Conservation (phyloP, 2,888 invertebrate genomes). For the Volucella bombylans region DNA sequence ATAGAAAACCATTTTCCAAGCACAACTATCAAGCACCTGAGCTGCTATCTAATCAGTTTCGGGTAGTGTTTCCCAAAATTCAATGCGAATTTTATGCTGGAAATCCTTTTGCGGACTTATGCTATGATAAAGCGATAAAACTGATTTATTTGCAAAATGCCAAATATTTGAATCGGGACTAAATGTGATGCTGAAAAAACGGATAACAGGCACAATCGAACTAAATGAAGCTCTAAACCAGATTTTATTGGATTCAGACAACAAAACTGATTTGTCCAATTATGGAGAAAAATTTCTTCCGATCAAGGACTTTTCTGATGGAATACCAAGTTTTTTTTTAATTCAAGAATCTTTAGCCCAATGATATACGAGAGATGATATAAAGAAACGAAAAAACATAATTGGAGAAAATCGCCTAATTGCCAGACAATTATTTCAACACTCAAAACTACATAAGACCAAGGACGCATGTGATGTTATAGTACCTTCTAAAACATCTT, state of each 20-base stretch:
- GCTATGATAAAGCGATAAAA: conserved; percentile 52
- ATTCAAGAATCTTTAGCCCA: conserved; percentile 31
- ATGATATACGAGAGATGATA: conserved; percentile 25
- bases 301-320: conserved; percentile 28
- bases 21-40: conserved; percentile 68
- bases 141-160: conserved; percentile 23
- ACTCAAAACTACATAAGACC: conserved; percentile 44
- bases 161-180: conserved; percentile 27
- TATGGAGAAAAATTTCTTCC: conserved; percentile 34
- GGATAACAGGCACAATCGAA: conserved; percentile 45
- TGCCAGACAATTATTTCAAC: conserved; percentile 53
- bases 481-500: conserved; percentile 47
- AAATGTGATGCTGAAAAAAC: conserved; percentile 30
- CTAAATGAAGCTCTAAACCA: conserved; percentile 26
- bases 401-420: conserved; percentile 32
- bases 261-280: conserved; percentile 22
- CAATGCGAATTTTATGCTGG: conserved; percentile 63
- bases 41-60: conserved; percentile 39
- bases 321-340: conserved; percentile 35
- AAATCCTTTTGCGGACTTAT: conserved; percentile 51
- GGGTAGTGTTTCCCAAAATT: conserved; percentile 59
- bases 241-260: conserved; percentile 20
- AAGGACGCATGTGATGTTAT: conserved; percentile 27
- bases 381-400: conserved; percentile 41
- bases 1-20: conserved; percentile 55